Evolutionary conservation across 2,888 invertebrate species (phyloP).

Genomic region (Scaptomyza caliginosa): DNA sequence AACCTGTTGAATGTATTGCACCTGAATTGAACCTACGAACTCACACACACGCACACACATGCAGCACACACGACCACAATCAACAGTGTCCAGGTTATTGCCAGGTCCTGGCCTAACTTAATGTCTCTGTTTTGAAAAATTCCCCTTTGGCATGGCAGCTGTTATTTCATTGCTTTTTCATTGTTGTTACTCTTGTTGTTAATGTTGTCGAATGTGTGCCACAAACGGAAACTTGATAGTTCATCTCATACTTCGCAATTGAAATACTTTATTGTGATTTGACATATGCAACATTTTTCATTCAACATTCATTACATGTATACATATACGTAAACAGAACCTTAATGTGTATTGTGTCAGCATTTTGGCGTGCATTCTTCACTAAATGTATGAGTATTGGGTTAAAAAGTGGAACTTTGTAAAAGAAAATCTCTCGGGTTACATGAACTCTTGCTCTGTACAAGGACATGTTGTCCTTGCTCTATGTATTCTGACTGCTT

Average conservation of each 20-base stretch:
- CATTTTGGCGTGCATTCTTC: neutral
- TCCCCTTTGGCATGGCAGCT: constrained; percentile 56
- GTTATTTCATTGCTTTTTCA: constrained; percentile 33
- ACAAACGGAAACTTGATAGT: neutral
- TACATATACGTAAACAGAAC: neutral
- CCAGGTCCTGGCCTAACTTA: constrained; percentile 30
- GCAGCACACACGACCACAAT: constrained; percentile 4
- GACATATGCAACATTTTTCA: neutral
- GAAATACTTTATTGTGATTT: neutral
- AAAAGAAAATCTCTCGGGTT: constrained; percentile 5
- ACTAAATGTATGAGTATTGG: neutral
- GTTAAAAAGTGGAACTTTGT: neutral
- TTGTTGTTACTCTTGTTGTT: constrained; percentile 30
- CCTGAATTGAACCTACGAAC: constrained; percentile 50
- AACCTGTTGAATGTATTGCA: constrained; percentile 76
- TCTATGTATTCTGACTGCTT: constrained; percentile 27
- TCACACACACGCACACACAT: constrained; percentile 10
- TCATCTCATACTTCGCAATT: neutral
- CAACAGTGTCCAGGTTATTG: constrained; percentile 1
- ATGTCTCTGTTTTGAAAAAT: constrained; percentile 56
- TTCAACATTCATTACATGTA: neutral
- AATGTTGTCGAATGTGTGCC: constrained; percentile 14
- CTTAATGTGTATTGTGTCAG: neutral
- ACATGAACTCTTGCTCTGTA: constrained; percentile 8
- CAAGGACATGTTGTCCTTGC: constrained; percentile 35